Percentiles rank a stretch among this genome's conserved stretches.
Conservation (phyloP, 2,888 invertebrate genomes). For the Clanis bilineata region DNA sequence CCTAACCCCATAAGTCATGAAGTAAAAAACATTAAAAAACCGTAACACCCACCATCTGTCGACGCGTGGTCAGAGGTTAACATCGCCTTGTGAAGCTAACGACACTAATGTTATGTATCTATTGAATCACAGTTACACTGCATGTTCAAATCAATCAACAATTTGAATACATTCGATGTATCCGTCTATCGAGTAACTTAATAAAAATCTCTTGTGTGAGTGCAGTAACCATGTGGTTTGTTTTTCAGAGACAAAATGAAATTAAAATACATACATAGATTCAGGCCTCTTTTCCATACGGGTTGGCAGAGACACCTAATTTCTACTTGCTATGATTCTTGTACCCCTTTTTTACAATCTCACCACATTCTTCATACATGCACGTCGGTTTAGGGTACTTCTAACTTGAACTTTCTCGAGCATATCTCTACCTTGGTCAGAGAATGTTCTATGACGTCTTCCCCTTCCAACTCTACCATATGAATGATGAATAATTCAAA, state of each 20-base stretch:
- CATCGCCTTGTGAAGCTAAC: constrained; percentile 52
- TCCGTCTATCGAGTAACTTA: constrained; percentile 53
- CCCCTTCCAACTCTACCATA: too few species aligned
- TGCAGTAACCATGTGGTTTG: constrained; percentile 16
- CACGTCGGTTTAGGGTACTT: too few species aligned
- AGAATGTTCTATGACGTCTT: too few species aligned
- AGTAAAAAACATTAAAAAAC: neutral
- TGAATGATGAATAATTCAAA: too few species aligned
- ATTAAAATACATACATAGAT: neutral
- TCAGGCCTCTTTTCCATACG: too few species aligned
- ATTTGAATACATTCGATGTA: constrained; percentile 75
- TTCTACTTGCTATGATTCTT: too few species aligned
- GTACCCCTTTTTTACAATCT: too few species aligned
- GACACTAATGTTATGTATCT: constrained; percentile 79
- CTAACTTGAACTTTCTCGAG: too few species aligned
- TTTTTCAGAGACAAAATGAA: neutral
- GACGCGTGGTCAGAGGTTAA: constrained; percentile 65
- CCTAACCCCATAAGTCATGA: neutral
- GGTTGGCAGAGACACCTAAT: too few species aligned
- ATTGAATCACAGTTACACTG: constrained; percentile 70
- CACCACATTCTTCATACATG: too few species aligned
- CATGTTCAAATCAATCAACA: constrained; percentile 79
- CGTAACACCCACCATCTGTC: constrained; percentile 53
- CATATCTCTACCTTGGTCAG: too few species aligned
- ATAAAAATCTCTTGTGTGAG: constrained; percentile 39